Evolutionary conservation across 2,797 vertebrate genomes (phyloP), one percentile per base, ranked within the genome.

Genomic region (Enteromius anoplus): DNA sequence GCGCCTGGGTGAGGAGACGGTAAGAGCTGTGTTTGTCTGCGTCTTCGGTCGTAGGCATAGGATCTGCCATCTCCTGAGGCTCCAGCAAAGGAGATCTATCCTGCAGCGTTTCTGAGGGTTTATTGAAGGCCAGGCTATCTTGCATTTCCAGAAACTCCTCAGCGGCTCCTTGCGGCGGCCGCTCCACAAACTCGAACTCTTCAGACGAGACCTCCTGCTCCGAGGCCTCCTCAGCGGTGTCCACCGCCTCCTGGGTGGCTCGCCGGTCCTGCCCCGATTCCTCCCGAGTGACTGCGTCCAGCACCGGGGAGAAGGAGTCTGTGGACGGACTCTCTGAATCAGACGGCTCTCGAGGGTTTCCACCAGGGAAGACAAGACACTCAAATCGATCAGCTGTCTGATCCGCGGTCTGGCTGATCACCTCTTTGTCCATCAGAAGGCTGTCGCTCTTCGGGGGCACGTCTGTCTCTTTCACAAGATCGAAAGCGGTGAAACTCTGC

Each of bases 381-480:
- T 93, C 91, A 49, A 94, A 91, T 85, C 83, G 91, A 32, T 89
- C 88, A 0, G 75, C 77, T 42, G 87, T 87, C 85, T 91, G 91
- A 78, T 88, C 85, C 5, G 89, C 86, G 66, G 90, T 91, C 1
- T 91, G 88, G 85, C 89, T 92, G 3, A 91, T 91, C 51, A 89
- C 89, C 72, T 93, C 96, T 81, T 92, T 89, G 55, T 83, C 85
- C 71, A 90, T 88, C 8, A 78, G 3, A 1, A 80, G 85, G 11
- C 88, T 85, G 49, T 92, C 58, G 2, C 2, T 72, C 34, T 84
- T 82, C 1, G 29, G 83, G 32, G 78, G 19, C 62, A 75, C 89
- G 42, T 96, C 96, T 0, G 95, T 96, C 89, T 94, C 97, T 89
- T 98, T 98, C 76, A 99, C 96, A 23, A 99, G 94, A 88, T 98